Evolutionary conservation across 2,888 invertebrate species (phyloP).

Genomic region (Acronicta aceris): DNA sequence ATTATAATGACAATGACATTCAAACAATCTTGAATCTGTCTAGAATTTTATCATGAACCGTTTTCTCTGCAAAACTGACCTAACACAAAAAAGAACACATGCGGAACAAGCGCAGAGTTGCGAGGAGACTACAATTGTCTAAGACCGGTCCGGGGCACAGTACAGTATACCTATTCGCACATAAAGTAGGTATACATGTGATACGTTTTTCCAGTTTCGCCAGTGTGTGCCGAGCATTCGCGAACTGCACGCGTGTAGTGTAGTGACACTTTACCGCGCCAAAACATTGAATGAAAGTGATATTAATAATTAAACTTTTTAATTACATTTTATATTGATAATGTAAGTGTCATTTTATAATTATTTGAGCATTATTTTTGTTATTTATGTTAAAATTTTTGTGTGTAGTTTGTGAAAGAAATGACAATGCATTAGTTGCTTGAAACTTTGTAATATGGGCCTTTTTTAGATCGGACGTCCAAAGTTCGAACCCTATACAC

Average conservation of each 20-base stretch:
- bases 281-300: constrained; percentile 1
- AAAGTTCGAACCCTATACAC: too few relatives aligned
- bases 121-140: too few relatives aligned
- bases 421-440: constrained; percentile 25
- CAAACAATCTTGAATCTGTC: too few relatives aligned
- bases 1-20: too few relatives aligned
- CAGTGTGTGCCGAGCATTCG: constrained; percentile 10
- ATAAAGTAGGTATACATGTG: background rate
- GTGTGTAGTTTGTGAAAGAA: background rate
- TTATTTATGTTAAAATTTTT: background rate
- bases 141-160: too few relatives aligned
- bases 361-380: background rate
- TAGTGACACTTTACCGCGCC: background rate
- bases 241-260: background rate
- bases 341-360: constrained; percentile 25
- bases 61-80: too few relatives aligned
- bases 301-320: background rate
- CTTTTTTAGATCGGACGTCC: too few relatives aligned
- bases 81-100: too few relatives aligned
- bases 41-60: too few relatives aligned
- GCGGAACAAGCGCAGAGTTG: too few relatives aligned
- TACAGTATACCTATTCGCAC: too few relatives aligned
- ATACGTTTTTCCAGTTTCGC: constrained; percentile 1
- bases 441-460: background rate
- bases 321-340: background rate